These are phyloP conservation scores for Amphimallon solstitiale DNA, from an alignment of 2,888 invertebrate species.

Conservation along the genomic window DNA sequence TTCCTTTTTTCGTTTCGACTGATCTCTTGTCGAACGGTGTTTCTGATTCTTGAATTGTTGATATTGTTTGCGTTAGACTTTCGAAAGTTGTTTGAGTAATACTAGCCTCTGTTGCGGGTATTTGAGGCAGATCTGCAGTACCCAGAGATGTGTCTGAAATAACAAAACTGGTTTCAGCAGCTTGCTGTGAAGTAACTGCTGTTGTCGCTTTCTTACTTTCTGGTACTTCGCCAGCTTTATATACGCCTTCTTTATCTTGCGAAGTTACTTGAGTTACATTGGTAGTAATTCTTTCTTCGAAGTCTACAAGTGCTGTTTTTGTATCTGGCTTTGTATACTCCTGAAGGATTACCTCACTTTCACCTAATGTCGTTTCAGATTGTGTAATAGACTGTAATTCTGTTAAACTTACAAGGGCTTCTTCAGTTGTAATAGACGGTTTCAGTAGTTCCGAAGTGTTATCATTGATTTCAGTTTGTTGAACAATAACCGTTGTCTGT, in stretches of 20 bases:
- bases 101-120: conserved; percentile 60
- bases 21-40: conserved; percentile 59
- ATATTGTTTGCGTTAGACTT: conserved; percentile 62
- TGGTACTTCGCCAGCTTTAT: conserved; percentile 52
- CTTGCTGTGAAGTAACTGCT: conserved; percentile 57
- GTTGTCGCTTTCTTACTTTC: conserved; percentile 58
- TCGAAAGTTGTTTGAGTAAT: conserved; percentile 64
- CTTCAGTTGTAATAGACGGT: conserved; percentile 60
- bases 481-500: conserved; percentile 66
- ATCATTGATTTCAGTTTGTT: conserved; percentile 68
- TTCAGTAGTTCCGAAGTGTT: conserved; percentile 65
- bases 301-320: conserved; percentile 61
- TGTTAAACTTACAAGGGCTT: conserved; percentile 67
- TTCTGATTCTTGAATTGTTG: conserved; percentile 61
- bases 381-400: conserved; percentile 67
- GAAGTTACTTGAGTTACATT: conserved; percentile 62
- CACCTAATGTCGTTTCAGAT: conserved; percentile 67
- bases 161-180: conserved; percentile 63
- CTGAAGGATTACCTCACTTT: conserved; percentile 67
- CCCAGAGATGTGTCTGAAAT: conserved; percentile 56
- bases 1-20: conserved; percentile 60
- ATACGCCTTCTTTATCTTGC: conserved; percentile 64
- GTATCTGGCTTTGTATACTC: conserved; percentile 63
- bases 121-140: conserved; percentile 52
- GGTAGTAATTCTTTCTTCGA: conserved; percentile 63